Evolutionary conservation across 2,797 vertebrate species (phyloP).

Genomic region (Hippopotamyrus pictus): DNA sequence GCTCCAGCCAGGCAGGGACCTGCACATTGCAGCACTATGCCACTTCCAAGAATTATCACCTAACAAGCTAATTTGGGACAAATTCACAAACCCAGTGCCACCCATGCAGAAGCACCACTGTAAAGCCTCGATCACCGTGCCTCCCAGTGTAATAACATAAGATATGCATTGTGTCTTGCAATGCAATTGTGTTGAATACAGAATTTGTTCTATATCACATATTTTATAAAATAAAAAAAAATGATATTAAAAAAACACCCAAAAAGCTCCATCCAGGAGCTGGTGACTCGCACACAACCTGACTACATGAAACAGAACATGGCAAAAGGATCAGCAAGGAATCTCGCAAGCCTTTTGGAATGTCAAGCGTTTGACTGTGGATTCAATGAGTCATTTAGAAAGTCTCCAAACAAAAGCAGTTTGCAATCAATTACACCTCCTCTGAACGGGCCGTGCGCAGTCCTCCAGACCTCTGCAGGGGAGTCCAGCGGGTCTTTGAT

Average conservation of each 20-base stretch:
- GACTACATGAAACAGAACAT: slow-evolving; percentile 22
- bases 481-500: slow-evolving; percentile 8
- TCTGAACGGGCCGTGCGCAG: slow-evolving; percentile 6
- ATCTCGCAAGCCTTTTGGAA: slow-evolving; percentile 32
- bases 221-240: neutral
- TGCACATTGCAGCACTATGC: neutral
- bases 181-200: neutral
- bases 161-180: neutral
- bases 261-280: neutral
- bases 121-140: neutral
- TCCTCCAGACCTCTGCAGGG: slow-evolving; percentile 46
- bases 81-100: neutral
- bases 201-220: neutral
- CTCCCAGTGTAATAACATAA: neutral
- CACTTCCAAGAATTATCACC: neutral
- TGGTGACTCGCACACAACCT: neutral
- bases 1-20: neutral
- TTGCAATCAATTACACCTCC: slow-evolving; percentile 31
- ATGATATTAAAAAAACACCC: neutral
- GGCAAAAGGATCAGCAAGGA: slow-evolving; percentile 27
- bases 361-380: slow-evolving; percentile 8
- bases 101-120: neutral
- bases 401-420: slow-evolving; percentile 40
- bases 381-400: slow-evolving; percentile 53
- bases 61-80: neutral